Conservation (phyloP, 2,797 vertebrate genomes). For the Syngnathus acus region DNA sequence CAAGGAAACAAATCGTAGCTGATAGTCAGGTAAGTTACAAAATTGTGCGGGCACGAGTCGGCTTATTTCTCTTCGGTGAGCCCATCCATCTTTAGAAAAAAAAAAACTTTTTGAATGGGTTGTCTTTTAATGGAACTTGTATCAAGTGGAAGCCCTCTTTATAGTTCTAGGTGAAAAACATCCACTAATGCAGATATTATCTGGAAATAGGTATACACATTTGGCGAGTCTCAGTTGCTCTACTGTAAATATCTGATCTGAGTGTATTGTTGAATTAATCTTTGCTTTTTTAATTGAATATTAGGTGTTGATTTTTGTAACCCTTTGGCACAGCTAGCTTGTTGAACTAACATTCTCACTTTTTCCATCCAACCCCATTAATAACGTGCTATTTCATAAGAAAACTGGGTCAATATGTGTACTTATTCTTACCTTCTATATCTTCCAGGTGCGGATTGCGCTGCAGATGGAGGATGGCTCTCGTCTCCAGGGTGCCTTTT, state of each 20-base stretch:
- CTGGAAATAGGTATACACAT: too few relatives aligned
- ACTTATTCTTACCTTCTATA: neutral
- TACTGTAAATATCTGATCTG: neutral
- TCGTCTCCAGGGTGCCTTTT: constrained; percentile 81
- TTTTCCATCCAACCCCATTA: neutral
- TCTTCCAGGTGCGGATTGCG: constrained; percentile 80
- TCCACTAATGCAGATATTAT: too few relatives aligned
- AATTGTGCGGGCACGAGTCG: too few relatives aligned
- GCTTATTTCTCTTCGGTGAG: too few relatives aligned
- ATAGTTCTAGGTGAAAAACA: too few relatives aligned
- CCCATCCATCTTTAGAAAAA: too few relatives aligned
- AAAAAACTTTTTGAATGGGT: too few relatives aligned
- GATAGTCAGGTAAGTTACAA: constrained; percentile 70
- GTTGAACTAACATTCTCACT: neutral
- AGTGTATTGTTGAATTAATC: neutral
- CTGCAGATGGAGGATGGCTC: constrained; percentile 85
- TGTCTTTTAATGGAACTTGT: too few relatives aligned
- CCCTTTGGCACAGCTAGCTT: neutral
- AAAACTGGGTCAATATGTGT: neutral
- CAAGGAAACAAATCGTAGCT: constrained; percentile 59
- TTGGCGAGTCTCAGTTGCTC: too few relatives aligned
- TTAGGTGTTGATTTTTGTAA: neutral
- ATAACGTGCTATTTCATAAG: neutral
- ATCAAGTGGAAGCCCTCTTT: too few relatives aligned
- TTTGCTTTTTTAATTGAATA: neutral